Conservation (phyloP, 2,113 vertebrate species). For the Archilochus colubris region DNA sequence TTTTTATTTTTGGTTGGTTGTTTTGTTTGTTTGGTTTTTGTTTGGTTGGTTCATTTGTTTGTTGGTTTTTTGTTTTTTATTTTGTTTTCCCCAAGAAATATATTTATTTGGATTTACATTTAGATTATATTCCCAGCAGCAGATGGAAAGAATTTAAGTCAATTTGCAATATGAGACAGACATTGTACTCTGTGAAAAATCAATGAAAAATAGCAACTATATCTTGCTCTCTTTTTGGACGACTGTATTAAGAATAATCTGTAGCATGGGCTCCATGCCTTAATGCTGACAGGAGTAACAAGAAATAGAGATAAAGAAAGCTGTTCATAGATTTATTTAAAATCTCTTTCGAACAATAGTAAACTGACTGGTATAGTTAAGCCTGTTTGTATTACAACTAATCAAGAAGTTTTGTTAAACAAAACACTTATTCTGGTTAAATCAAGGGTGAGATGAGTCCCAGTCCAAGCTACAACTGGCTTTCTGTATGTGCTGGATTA, state of each 20-base stretch:
- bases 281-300: neutral
- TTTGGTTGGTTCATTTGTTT: neutral
- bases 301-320: slow-evolving; percentile 8
- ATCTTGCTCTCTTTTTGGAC: slow-evolving; percentile 29
- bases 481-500: neutral
- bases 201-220: neutral
- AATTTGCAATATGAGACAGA: slow-evolving; percentile 57
- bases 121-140: slow-evolving; percentile 62
- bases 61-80: neutral
- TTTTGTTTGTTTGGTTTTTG: neutral
- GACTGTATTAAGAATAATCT: slow-evolving; percentile 13
- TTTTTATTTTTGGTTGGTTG: neutral
- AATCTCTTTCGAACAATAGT: neutral
- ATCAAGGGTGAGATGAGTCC: neutral
- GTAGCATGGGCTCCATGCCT: neutral
- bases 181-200: slow-evolving; percentile 47
- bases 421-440: neutral
- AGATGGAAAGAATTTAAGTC: slow-evolving; percentile 69
- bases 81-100: neutral
- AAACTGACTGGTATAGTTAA: neutral
- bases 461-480: neutral
- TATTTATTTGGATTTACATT: slow-evolving; percentile 76
- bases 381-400: neutral
- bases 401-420: neutral
- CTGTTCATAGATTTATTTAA: neutral